Evolutionary conservation across 2,888 invertebrate genomes (phyloP).

Genomic region (Protodeltote pygarga): DNA sequence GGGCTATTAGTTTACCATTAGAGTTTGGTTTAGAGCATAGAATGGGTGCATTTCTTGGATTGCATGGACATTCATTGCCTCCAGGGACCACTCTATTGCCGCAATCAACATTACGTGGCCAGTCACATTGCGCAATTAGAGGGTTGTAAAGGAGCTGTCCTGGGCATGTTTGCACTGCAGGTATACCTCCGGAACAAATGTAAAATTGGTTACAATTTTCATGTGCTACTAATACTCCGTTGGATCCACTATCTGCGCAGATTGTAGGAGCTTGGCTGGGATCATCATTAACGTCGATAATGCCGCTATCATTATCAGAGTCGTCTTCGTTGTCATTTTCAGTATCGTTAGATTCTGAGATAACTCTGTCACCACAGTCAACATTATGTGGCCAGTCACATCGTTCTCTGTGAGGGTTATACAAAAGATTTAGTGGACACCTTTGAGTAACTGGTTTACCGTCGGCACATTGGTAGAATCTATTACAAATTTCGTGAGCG

Average conservation of each 20-base stretch:
- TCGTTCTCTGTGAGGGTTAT: constrained; percentile 48
- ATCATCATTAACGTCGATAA: constrained; percentile 20
- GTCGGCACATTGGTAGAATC: constrained; percentile 57
- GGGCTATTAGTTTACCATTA: constrained; percentile 49
- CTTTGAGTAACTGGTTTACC: constrained; percentile 50
- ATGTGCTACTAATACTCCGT: constrained; percentile 60
- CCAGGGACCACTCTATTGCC: constrained; percentile 49
- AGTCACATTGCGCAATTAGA: constrained; percentile 53
- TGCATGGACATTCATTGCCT: constrained; percentile 41
- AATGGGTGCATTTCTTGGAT: constrained; percentile 45
- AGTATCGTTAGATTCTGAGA: constrained; percentile 32
- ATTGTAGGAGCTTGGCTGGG: constrained; percentile 54
- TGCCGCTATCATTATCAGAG: constrained; percentile 16
- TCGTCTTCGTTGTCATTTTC: constrained; percentile 11
- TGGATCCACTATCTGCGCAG: constrained; percentile 48
- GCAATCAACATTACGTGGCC: constrained; percentile 59
- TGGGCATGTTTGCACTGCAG: constrained; percentile 50
- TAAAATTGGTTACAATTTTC: constrained; percentile 62
- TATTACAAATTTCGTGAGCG: constrained; percentile 60
- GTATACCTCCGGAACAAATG: constrained; percentile 52
- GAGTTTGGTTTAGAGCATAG: constrained; percentile 46
- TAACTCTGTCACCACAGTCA: constrained; percentile 55
- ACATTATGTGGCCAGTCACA: constrained; percentile 64
- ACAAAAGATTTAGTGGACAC: constrained; percentile 50
- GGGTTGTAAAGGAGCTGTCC: constrained; percentile 55